Evolutionary conservation across 2,797 vertebrate species (phyloP), one percentile per base, ranked within the genome.

Genomic region (Sarcoramphus papa): DNA sequence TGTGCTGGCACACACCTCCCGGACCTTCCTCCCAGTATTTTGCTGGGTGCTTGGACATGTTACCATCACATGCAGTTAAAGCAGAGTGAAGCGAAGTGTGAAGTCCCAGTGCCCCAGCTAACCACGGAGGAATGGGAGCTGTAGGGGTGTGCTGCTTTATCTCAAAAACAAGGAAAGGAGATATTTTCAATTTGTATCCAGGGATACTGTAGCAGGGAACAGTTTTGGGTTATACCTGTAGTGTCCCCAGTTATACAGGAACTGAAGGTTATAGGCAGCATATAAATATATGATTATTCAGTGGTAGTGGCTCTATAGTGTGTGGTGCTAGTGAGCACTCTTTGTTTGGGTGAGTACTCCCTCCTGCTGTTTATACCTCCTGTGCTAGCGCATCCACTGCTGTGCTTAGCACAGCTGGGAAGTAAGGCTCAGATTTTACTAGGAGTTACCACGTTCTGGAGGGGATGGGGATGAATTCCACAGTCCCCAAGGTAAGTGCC

Each of bases 381-480:
- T 19, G 24, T 24, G 33, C 59, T 30, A 18, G 30, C 67, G 9
- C 19, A 27, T 8, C 53, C 31, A 6, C 37, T 62, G 47, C 60
- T 40, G 21, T 21, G 28, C 27, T 63, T 7, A 15, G 35, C 11
- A 2, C 3, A 1, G 3, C 4, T 12, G 35, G 35, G 16, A 40
- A 19, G 28, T 5, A 18, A 53, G n/a, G 37, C 56, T 83, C 28
- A 6, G 16, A 2, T 33, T 76, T 40, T 10, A 11, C 40, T 31
- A 51, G 53, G 40, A 75, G 27, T 35, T 57, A 28, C 6, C 33
- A 51, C 6, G 11, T 31, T 62, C 50, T 88, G 88, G 7, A 53
- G 50, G 33, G 6, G 7, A 1, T 41, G 28, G 45, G 35, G 12
- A 9, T 17, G 33, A 31, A 68, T 48, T 43, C 54, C 45, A n/a